Evolutionary conservation across 2,888 invertebrate genomes (phyloP).

Genomic region (Lamproptera curius): DNA sequence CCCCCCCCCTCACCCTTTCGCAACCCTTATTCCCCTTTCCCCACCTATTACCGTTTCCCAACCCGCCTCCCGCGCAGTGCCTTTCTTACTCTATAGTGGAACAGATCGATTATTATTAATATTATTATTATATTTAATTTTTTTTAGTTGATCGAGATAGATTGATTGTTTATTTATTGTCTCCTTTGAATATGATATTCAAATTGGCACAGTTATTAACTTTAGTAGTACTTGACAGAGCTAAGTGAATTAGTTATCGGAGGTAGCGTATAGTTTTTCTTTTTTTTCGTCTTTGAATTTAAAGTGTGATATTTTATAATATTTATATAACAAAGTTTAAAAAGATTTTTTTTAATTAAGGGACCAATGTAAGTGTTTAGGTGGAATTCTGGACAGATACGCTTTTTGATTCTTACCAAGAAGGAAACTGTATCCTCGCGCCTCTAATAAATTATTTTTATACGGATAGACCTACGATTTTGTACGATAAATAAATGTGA

Average conservation of each 20-base stretch:
- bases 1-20: no score
- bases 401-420: slow-evolving; percentile 58
- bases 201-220: slow-evolving; percentile 74
- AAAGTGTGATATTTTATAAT: slow-evolving; percentile 79
- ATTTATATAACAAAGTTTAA: slow-evolving; percentile 74
- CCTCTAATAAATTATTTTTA: slow-evolving; percentile 49
- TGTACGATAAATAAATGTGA: slow-evolving; percentile 61
- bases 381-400: slow-evolving; percentile 68
- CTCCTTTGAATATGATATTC: slow-evolving; percentile 70
- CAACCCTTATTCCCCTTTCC: no score
- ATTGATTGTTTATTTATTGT: slow-evolving; percentile 78
- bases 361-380: slow-evolving; percentile 76
- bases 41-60: no score
- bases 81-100: slow-evolving; percentile 71
- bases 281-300: slow-evolving; percentile 68
- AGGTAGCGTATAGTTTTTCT: slow-evolving; percentile 58
- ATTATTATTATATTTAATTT: slow-evolving; percentile 64
- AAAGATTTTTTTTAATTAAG: slow-evolving; percentile 76
- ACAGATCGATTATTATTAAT: slow-evolving; percentile 65
- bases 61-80: slow-evolving; percentile 49
- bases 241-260: slow-evolving; percentile 71
- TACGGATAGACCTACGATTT: slow-evolving; percentile 58
- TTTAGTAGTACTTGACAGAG: slow-evolving; percentile 75
- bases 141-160: slow-evolving; percentile 74
- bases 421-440: slow-evolving; percentile 62